A percentile compares a stretch with the other conserved stretches of the same genome.
These are phyloP conservation scores for Pseudachorutes palmiensis DNA, from an alignment of 1,140 invertebrate genomes.

Conservation along the genomic window DNA sequence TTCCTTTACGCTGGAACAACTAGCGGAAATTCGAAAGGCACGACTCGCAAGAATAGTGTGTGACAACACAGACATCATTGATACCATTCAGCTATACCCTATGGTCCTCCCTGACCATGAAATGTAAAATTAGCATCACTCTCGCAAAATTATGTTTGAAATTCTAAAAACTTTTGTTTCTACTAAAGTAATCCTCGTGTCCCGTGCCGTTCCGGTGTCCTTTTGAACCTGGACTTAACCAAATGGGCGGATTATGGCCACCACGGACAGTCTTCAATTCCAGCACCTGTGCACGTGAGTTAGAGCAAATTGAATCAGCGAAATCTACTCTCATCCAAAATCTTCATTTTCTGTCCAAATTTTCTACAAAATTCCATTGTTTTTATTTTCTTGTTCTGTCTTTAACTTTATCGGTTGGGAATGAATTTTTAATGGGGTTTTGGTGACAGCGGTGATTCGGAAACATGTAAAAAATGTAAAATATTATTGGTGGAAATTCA, in stretches of 20 bases:
- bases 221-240: slow-evolving; percentile 73
- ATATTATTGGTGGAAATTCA: slow-evolving; percentile 19
- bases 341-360: background rate
- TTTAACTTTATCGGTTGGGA: background rate
- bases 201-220: slow-evolving; percentile 73
- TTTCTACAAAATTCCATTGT: background rate
- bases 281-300: slow-evolving; percentile 36
- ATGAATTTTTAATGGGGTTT: background rate
- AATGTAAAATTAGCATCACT: slow-evolving; percentile 54
- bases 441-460: too few species aligned
- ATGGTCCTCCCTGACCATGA: slow-evolving; percentile 86
- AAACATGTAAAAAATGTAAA: slow-evolving; percentile 3
- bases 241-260: slow-evolving; percentile 72
- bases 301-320: background rate
- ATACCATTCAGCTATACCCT: slow-evolving; percentile 85
- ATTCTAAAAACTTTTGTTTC: slow-evolving; percentile 40
- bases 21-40: slow-evolving; percentile 79
- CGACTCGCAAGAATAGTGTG: slow-evolving; percentile 82
- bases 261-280: slow-evolving; percentile 28
- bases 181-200: slow-evolving; percentile 83
- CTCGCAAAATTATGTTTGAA: background rate
- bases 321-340: background rate
- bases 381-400: background rate
- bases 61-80: slow-evolving; percentile 87
- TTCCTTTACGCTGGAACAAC: slow-evolving; percentile 79